phyloP scores from a whole-genome alignment of 2,888 invertebrate genomes.

The Drosophila colorata region DNA sequence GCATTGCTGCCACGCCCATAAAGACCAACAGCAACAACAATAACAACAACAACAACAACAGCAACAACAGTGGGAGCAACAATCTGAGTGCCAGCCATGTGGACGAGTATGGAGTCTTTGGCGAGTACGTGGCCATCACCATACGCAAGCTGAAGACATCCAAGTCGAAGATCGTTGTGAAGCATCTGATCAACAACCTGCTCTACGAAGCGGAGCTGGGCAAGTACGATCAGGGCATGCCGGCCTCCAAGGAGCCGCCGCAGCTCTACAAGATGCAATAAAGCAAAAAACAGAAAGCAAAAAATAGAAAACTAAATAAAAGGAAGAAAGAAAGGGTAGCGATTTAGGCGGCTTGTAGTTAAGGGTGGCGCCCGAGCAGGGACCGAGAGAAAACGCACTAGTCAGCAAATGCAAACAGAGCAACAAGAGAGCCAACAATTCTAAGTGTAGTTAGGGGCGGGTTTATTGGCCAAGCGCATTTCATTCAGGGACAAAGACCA shows the following conservation, averaged over 20 bases:
- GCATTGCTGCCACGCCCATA: constrained; percentile 38
- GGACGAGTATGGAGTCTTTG: constrained; percentile 84
- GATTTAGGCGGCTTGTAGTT: constrained; percentile 37
- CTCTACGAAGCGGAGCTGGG: constrained; percentile 84
- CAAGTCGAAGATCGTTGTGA: constrained; percentile 84
- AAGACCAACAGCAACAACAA: constrained; percentile 14
- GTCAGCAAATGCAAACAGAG: constrained; percentile 60
- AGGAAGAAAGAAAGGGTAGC: not conserved
- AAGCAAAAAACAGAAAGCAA: not conserved
- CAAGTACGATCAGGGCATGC: constrained; percentile 83
- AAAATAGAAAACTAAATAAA: not conserved
- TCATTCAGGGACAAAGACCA: constrained; percentile 79
- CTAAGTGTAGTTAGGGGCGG: constrained; percentile 33
- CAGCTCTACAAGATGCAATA: constrained; percentile 83
- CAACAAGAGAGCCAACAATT: constrained; percentile 59
- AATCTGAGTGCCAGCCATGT: constrained; percentile 53
- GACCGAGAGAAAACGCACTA: constrained; percentile 46
- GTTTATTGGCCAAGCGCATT: constrained; percentile 61
- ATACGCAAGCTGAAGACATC: constrained; percentile 83
- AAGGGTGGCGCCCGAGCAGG: constrained; percentile 8
- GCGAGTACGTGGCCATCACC: constrained; percentile 84
- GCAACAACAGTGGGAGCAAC: constrained; percentile 23
- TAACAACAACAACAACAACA: constrained; percentile 15
- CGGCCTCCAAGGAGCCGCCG: constrained; percentile 83
- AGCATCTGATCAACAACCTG: constrained; percentile 83